A percentile compares a stretch with the other conserved stretches of the same genome.
phyloP scores from a whole-genome alignment of 1,140 invertebrate species.

The Arctopsyche grandis region DNA sequence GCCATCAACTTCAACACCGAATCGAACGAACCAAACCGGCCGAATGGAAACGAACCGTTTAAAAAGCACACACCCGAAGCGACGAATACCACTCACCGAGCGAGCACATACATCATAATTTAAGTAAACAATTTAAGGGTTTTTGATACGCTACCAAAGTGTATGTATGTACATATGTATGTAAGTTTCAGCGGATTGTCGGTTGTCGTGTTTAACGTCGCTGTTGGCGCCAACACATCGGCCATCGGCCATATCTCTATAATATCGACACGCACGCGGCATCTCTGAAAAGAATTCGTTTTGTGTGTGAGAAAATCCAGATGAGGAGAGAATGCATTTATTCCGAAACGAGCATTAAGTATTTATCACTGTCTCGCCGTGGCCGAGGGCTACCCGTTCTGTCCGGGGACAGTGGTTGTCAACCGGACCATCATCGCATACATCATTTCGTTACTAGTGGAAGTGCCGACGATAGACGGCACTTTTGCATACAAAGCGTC shows the following conservation, averaged over 20 bases:
- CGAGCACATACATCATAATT: too few species aligned
- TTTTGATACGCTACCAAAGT: too few species aligned
- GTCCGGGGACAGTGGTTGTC: slow-evolving; percentile 2
- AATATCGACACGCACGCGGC: slow-evolving; percentile 24
- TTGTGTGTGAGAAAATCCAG: slow-evolving; percentile 39
- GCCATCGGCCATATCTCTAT: not conserved
- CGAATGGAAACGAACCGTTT: too few species aligned
- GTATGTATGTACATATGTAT: too few species aligned
- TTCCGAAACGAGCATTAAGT: slow-evolving; percentile 32
- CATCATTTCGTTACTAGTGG: slow-evolving; percentile 1
- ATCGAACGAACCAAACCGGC: too few species aligned
- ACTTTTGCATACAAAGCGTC: slow-evolving; percentile 19
- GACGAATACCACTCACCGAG: too few species aligned
- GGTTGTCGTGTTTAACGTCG: not conserved
- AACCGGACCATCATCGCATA: not conserved
- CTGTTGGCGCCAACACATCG: slow-evolving; percentile 2
- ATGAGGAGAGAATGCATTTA: slow-evolving; percentile 5
- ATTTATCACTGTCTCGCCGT: slow-evolving; percentile 42
- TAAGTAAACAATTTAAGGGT: too few species aligned
- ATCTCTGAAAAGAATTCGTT: slow-evolving; percentile 24
- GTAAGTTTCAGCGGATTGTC: too few species aligned
- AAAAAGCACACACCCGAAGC: too few species aligned
- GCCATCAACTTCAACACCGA: too few species aligned
- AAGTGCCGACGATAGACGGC: too few species aligned
- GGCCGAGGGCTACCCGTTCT: slow-evolving; percentile 25